Conservation (phyloP, 2,113 vertebrate genomes). For the Cyprinodon brontotheroides region DNA sequence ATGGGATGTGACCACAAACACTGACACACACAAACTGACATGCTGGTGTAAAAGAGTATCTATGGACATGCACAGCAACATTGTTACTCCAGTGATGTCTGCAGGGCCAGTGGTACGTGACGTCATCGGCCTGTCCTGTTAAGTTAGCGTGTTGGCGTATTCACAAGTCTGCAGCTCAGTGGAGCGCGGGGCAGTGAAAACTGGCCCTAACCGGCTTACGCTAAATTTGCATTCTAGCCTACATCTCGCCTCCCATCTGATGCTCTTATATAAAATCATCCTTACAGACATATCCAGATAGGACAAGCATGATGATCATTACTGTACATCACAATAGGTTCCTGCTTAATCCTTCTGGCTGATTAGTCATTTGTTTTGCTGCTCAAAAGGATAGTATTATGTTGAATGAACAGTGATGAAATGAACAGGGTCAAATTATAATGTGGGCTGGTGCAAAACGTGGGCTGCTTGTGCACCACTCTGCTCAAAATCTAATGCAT, state of each 20-base stretch:
- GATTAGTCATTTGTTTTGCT: conserved; percentile 37
- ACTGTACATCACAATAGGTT: conserved; percentile 35
- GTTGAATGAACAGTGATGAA: conserved; percentile 35
- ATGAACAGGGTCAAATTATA: conserved; percentile 45
- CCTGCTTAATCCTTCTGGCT: conserved; percentile 10
- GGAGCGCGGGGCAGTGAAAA: conserved; percentile 63
- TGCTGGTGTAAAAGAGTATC: conserved; percentile 19
- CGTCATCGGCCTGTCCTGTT: conserved; percentile 80
- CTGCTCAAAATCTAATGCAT: conserved; percentile 39
- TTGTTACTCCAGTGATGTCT: conserved; percentile 68
- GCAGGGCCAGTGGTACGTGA: conserved; percentile 66
- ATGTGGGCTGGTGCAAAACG: conserved; percentile 53
- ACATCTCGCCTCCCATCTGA: conserved; percentile 64
- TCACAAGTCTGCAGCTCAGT: conserved; percentile 69
- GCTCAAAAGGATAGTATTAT: conserved; percentile 29
- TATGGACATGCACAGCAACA: conserved; percentile 32
- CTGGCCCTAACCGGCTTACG: conserved; percentile 67
- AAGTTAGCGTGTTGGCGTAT: conserved; percentile 72
- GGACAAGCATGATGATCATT: conserved; percentile 30
- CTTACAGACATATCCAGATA: conserved; percentile 36
- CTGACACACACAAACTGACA: conserved; percentile 28
- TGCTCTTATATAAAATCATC: conserved; percentile 66
- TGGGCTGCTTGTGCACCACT: conserved; percentile 50
- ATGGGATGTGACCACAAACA: conserved; percentile 57
- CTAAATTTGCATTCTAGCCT: conserved; percentile 73